phyloP scores from a whole-genome alignment of 2,888 invertebrate genomes.

The Heliconius hortense region DNA sequence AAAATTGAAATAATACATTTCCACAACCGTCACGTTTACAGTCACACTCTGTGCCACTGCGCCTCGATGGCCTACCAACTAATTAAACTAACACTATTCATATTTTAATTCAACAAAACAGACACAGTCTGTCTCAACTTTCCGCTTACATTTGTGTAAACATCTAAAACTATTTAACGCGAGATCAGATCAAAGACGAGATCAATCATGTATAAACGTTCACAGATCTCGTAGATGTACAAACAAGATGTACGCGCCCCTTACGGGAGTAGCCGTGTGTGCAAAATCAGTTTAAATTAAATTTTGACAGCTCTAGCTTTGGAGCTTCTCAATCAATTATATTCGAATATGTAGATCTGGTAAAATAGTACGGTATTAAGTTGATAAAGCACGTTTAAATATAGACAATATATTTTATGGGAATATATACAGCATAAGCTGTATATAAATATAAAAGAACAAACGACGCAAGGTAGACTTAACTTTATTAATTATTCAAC shows the following conservation, averaged over 20 bases:
- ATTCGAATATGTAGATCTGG: not conserved
- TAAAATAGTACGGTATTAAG: not conserved
- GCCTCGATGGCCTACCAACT: no score
- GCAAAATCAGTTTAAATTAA: slow-evolving; percentile 40
- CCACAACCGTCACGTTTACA: not conserved
- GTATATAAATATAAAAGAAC: no score
- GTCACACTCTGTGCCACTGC: no score
- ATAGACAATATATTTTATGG: no score
- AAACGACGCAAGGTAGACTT: no score
- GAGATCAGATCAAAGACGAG: slow-evolving; percentile 23
- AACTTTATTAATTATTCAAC: no score
- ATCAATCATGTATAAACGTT: slow-evolving; percentile 28
- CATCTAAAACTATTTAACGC: slow-evolving; percentile 8
- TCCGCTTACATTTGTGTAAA: not conserved
- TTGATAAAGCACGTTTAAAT: not conserved
- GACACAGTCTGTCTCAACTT: not conserved
- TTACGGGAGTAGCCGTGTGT: slow-evolving; percentile 35
- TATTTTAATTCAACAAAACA: slow-evolving; percentile 7
- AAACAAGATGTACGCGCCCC: slow-evolving; percentile 30
- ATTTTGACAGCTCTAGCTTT: slow-evolving; percentile 29
- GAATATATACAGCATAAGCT: not conserved
- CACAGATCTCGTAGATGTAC: slow-evolving; percentile 10
- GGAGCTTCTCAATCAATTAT: not conserved
- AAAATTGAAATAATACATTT: not conserved
- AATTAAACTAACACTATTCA: not conserved